A percentile compares a stretch with the other conserved stretches of the same genome.
These are phyloP conservation scores for Palythoa grandis DNA, from an alignment of 92 coral and sea anemone genomes.

Conservation along the genomic window DNA sequence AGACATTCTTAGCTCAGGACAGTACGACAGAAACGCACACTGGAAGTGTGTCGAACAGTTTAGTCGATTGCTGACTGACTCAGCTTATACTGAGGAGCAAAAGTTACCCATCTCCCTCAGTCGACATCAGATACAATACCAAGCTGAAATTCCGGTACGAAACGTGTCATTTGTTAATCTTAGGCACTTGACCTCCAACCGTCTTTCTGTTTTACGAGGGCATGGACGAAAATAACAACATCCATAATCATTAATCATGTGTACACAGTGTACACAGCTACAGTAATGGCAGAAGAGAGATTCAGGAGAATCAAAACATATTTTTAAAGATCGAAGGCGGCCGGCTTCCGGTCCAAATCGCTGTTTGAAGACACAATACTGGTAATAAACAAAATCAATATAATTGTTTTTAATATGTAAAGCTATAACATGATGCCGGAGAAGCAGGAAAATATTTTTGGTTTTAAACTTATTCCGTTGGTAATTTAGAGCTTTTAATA, in stretches of 20 bases:
- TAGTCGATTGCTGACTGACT: neutral
- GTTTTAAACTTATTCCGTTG: neutral
- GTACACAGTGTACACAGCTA: neutral
- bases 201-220: neutral
- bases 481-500: neutral
- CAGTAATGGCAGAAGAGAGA: neutral
- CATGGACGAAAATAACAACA: neutral
- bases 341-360: neutral
- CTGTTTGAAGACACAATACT: neutral
- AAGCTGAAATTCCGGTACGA: conserved; percentile 19
- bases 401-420: neutral
- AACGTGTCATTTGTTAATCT: conserved; percentile 16
- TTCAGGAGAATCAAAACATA: neutral
- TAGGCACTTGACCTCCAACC: conserved; percentile 34
- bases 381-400: conserved; percentile 10
- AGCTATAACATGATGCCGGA: neutral
- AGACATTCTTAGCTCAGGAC: too few relatives aligned
- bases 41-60: neutral
- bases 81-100: neutral
- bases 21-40: neutral
- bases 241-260: too few relatives aligned
- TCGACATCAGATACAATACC: neutral
- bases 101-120: neutral
- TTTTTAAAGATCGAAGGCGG: neutral
- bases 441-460: neutral